Base-by-base conservation (phyloP, 1,140 invertebrate species). In the Leptopilina clavipes region DNA sequence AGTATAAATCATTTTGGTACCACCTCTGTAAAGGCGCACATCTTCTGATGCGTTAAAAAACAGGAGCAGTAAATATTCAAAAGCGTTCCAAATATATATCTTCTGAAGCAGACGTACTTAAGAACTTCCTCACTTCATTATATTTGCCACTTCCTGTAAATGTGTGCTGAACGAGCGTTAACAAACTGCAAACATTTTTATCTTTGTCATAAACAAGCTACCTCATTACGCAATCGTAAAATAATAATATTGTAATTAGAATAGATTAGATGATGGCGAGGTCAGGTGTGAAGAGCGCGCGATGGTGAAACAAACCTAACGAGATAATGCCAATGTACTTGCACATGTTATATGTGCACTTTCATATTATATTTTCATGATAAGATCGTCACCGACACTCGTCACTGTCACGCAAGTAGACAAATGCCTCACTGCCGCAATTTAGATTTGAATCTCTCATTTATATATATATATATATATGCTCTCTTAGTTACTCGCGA, bases 261-360 rank as follows among this genome's bases (percentile, higher is more conserved):
- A 40, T 40, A 79, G 79, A 80, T 76, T 76, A 74, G 48, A 71
- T 77, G 79, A 80, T 79, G 74, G 81, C 9, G 37, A 65, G 79
- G 79, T 82, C 77, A 82, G 77, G 76, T 82, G 54, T 82, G 79
- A 82, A 80, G 74, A 82, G 80, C 79, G 75, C 79, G 75, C 79
- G 71, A 77, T 80, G 76, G 79, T 74, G 72, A 75, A 82, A 80
- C 75, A 76, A 40, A 76, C 73, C 71, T 82, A 82, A 82, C 76
- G 76, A 82, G 81, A 80, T 82, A 82, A 82, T 82, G 79, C 79
- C 79, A 80, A 74, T 72, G 76, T 75, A 76, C 52, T n/a, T 76
- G 79, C 75, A 70, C 79, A 76, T 77, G 76, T 80, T 40, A 77
- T 82, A 70, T 48, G 76, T 48, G 78, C 74, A 75, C 76, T 76